A percentile compares a stretch with the other conserved stretches of the same genome.
Conservation (phyloP, 2,113 vertebrate species). For the Toxotes jaculatrix region DNA sequence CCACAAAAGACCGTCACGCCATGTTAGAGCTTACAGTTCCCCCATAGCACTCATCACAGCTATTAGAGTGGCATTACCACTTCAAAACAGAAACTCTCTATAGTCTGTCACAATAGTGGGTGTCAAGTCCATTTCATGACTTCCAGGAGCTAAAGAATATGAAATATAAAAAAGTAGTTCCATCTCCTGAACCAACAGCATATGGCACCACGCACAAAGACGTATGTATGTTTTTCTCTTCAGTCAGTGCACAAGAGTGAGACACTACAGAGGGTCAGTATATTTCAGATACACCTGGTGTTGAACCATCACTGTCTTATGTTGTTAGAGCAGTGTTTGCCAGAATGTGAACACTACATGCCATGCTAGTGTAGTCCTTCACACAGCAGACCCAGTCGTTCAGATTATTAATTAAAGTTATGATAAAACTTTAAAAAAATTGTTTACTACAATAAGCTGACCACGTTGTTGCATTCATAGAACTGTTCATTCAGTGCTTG, state of each 20-base stretch:
- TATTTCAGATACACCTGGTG: neutral
- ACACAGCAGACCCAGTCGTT: neutral
- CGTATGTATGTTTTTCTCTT: neutral
- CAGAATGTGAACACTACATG: neutral
- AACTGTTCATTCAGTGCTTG: too few species aligned
- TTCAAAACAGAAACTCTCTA: slow-evolving; percentile 79
- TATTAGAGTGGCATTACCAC: slow-evolving; percentile 80
- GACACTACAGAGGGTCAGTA: neutral
- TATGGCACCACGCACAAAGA: neutral
- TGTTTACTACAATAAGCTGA: neutral
- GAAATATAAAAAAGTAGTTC: slow-evolving; percentile 52
- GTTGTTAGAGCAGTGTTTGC: neutral
- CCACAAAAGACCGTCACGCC: slow-evolving; percentile 76
- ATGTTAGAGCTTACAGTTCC: slow-evolving; percentile 72
- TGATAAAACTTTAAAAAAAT: too few species aligned
- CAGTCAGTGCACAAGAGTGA: neutral
- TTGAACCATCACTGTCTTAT: neutral
- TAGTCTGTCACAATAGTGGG: slow-evolving; percentile 54
- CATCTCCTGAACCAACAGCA: neutral
- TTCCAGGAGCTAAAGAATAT: slow-evolving; percentile 61
- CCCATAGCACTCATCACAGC: slow-evolving; percentile 76
- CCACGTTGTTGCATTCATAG: too few species aligned
- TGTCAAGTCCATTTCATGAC: slow-evolving; percentile 64
- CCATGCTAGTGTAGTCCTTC: too few species aligned
- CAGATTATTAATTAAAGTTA: neutral